Evolutionary conservation across 2,797 vertebrate species (phyloP), one percentile per base, ranked within the genome.

Genomic region (Sternotherus odoratus): DNA sequence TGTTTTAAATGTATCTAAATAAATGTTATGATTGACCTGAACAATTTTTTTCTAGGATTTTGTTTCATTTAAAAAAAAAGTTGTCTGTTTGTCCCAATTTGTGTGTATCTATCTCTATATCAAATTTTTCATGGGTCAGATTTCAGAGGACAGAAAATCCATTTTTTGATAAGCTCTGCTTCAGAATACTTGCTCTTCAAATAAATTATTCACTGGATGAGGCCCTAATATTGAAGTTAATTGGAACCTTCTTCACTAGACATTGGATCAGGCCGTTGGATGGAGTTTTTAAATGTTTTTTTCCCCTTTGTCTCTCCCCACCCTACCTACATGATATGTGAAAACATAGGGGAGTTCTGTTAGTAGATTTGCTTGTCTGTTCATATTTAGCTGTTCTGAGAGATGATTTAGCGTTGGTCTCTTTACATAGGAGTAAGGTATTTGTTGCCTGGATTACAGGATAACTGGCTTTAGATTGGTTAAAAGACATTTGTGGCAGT

Each of bases 171-270:
- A 12, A 13, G 12, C 5, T 30, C 56, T 57, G 26, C 56, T 30
- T 57, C 56, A 57, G 56, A 57, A 57, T 57, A 30, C 56, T 57
- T 57, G 56, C 56, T 57, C 12, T 57, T 28, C 48, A 74, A 36
- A 28, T 83, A 54, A 56, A 33, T 50, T 86, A 92, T 54, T 84
- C 28, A 30, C 56, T 3, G 3, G 56, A 30, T 57, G 28, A 69
- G 39, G 21, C 26, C 26, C 46, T 49, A 83, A 79, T 91, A 89
- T 94, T 89, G 36, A 93, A 94, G 90, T 79, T 74, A 66, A 28
- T 0, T 0, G 5, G 16, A 91, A 8, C 13, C 36, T 95, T 93
- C 93, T 88, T 89, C 63, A 77, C 83, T 16, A 85, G 28, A 87
- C 86, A 24, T 87, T 53, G 28, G 33, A n/a, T 88, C 6, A 1